These are phyloP conservation scores for Hyperopisus bebe DNA, from an alignment of 2,113 vertebrate genomes.

Conservation along the genomic window DNA sequence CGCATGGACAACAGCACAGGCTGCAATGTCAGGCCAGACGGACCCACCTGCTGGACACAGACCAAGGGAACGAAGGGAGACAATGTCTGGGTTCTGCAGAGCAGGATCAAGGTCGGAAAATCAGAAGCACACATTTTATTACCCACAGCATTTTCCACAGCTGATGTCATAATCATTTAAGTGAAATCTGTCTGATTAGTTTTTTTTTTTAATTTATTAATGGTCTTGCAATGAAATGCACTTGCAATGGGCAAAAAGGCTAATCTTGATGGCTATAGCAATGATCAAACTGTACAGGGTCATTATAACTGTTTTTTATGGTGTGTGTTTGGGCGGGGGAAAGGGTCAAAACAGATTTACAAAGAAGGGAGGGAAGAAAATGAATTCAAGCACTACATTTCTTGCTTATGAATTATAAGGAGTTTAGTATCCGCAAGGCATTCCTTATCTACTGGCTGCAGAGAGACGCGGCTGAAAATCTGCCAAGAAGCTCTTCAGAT, in stretches of 20 bases:
- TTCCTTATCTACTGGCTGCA: conserved; percentile 15
- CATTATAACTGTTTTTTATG: background rate
- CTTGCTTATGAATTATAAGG: background rate
- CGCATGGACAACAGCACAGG: background rate
- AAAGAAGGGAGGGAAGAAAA: background rate
- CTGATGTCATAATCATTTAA: background rate
- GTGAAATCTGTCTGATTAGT: background rate
- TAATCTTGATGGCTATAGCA: background rate
- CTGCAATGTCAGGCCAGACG: background rate
- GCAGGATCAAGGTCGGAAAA: background rate
- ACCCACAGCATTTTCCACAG: background rate
- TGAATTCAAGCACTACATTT: background rate
- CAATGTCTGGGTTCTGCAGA: background rate
- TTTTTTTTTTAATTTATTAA: background rate
- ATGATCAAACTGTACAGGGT: background rate
- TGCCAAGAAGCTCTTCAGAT: conserved; percentile 3
- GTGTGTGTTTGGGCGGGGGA: background rate
- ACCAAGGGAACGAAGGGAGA: background rate
- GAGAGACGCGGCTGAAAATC: background rate
- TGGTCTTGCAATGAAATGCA: background rate
- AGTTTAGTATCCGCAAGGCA: background rate
- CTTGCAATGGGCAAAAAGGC: background rate
- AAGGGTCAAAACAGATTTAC: conserved; percentile 2
- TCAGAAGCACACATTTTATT: background rate
- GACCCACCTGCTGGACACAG: background rate